Base-by-base conservation (phyloP, 2,888 invertebrate species). In the Caenorhabditis virilis region DNA sequence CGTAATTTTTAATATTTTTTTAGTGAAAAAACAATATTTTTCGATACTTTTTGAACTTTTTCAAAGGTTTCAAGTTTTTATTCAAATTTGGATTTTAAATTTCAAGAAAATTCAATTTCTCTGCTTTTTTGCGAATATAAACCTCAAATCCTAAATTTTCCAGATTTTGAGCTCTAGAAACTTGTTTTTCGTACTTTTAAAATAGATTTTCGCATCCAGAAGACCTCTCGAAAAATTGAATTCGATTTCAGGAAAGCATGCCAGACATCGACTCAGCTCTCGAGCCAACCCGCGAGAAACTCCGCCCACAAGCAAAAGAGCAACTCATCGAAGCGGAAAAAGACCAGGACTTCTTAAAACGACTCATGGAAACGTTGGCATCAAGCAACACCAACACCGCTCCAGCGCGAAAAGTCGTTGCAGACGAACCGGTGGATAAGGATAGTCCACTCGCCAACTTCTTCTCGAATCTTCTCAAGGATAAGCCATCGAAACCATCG, bases 391-490 rank as follows among this genome's bases (percentile, higher is more conserved):
- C 47, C 0, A 18, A 57, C 26, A 50, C 67, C 36, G 27, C 64
- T 33, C 63, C 38, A 9, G 46, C 47, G 20, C 48, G 47, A 22
- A 50, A 47, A 50, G 41, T 59, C 36, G 51, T 47, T 35, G 53
- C 48, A n/a, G 74, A 64, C 27, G 72, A 66, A 26, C 61, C 68
- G 7, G 47, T 56, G 13, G 76, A 70, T 26, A 66, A 68, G 50
- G 74, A 68, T 56, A 74, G 77, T n/a, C 78, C 78, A 5, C 69
- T 82, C 22, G 78, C 80, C 35, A 74, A 69, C 50, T 82, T 81
- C 72, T 82, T 82, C 68, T 77, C 77, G 35, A 78, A 76, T 49
- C 62, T 82, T 25, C 64, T 82, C 30, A 80, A 80, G 61, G 43
- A 45, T 45, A 45, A 45, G 20, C 48, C 36, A 23, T 30, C 48